Percentiles rank a stretch among this genome's conserved stretches.
Conservation (phyloP, 2,888 invertebrate genomes). For the Spodoptera littoralis region DNA sequence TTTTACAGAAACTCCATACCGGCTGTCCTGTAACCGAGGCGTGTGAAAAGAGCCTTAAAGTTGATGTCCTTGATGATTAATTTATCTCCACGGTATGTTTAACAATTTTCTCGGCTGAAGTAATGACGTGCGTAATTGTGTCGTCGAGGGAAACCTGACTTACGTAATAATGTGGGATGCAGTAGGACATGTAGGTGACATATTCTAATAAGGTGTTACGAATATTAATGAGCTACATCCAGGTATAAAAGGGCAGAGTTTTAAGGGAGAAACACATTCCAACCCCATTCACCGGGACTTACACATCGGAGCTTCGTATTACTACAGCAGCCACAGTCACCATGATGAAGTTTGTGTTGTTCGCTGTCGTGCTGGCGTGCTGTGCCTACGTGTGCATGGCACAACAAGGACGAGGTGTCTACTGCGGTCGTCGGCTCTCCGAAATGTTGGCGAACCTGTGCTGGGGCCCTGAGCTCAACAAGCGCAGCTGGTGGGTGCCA, state of each 20-base stretch:
- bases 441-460: constrained; percentile 28
- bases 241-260: constrained; percentile 32
- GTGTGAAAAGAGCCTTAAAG: too few relatives aligned
- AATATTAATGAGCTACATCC: constrained; percentile 29
- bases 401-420: constrained; percentile 20
- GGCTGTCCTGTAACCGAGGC: too few relatives aligned
- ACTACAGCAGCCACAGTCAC: background rate
- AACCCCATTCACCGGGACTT: constrained; percentile 13
- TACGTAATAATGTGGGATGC: constrained; percentile 19
- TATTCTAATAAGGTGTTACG: background rate
- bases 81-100: too few relatives aligned
- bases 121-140: too few relatives aligned
- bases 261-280: constrained; percentile 21
- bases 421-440: constrained; percentile 41
- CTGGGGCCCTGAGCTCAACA: constrained; percentile 24
- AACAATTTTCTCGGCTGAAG: too few relatives aligned
- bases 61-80: too few relatives aligned
- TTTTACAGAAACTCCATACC: too few relatives aligned
- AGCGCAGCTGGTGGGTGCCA: constrained; percentile 29
- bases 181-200: constrained; percentile 10
- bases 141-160: too few relatives aligned
- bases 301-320: constrained; percentile 8
- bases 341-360: constrained; percentile 32
- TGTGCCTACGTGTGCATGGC: constrained; percentile 9
- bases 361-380: constrained; percentile 8